Evolutionary conservation across 2,888 invertebrate genomes (phyloP), one percentile per base, ranked within the genome.

Genomic region (Epistrophe grossulariae): DNA sequence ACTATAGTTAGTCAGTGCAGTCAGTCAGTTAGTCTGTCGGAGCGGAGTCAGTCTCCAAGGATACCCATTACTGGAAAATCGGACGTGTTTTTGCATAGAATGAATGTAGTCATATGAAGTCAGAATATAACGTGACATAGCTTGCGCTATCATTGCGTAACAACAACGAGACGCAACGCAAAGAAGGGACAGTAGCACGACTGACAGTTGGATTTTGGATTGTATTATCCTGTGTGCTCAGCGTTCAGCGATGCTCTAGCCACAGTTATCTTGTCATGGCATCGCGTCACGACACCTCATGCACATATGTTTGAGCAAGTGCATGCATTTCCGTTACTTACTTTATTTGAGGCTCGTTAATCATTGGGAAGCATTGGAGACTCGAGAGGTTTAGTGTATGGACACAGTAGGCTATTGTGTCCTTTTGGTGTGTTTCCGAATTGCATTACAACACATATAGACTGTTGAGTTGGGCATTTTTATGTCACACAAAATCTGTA

Each of bases 81-180:
- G 85, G 85, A 85, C 85, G 85, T 85, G 82, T 82, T 85, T 85
- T 74, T 82, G 82, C 85, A 85, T 82, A 82, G 78, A 85, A 82
- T 85, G 78, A 82, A 70, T 50, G 68, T 17, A 52, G 66, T 35
- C 19, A 19, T 62, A 17, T 13, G 4, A 2, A 48, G 35, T n/a
- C n/a, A n/a, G n/a, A n/a, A 19, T 24, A 43, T 15, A 50, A 19
- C 13, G 45, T 68, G 24, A 28, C 38, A 45, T 72, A 68, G 55
- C 68, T 68, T 43, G 70, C 73, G 70, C 73, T 82, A 82, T 82
- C 78, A 64, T 45, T 70, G 28, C 57, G 71, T 78, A 78, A 77
- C 82, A 82, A 74, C 77, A 82, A 72, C 80, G 43, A n/a, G n/a
- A 24, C 24, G 24, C 40, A 31, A 35, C 31, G 68, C 78, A 74